Evolutionary conservation across 2,797 vertebrate species (phyloP).

Genomic region (Leptoclinus maculatus): DNA sequence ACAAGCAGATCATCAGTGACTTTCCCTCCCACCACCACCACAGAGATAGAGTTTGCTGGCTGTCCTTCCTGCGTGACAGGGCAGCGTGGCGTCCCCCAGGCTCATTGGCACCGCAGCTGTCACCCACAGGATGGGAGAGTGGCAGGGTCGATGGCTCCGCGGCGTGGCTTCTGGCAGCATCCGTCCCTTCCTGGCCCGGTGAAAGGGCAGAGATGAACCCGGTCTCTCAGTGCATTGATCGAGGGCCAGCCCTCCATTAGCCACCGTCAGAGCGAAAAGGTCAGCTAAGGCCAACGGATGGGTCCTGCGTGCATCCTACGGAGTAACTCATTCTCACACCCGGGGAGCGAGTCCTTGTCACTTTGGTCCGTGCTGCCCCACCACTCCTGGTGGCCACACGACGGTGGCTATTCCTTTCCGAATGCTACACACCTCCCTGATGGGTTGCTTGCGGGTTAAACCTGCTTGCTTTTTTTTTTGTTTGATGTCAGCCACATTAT

Average conservation of each 20-base stretch:
- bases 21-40: constrained; percentile 40
- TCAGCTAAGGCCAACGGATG: constrained; percentile 75
- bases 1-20: constrained; percentile 59
- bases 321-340: constrained; percentile 65
- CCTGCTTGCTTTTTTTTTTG: constrained; percentile 17
- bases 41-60: constrained; percentile 65
- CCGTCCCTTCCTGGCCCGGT: constrained; percentile 60
- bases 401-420: constrained; percentile 43
- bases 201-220: constrained; percentile 73
- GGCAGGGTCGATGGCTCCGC: constrained; percentile 74
- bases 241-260: constrained; percentile 76
- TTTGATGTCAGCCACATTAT: constrained; percentile 70
- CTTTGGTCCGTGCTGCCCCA: constrained; percentile 56
- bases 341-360: constrained; percentile 64
- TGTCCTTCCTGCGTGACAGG: constrained; percentile 76
- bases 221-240: constrained; percentile 76
- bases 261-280: constrained; percentile 76
- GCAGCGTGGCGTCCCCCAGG: constrained; percentile 64
- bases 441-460: constrained; percentile 16
- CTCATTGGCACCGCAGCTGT: constrained; percentile 75
- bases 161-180: constrained; percentile 68
- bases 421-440: constrained; percentile 40
- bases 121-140: constrained; percentile 75
- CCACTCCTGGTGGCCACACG: constrained; percentile 34
- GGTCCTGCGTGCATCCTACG: constrained; percentile 68